Evolutionary conservation across 1,140 invertebrate genomes (phyloP).

Genomic region (Euwallacea similis): DNA sequence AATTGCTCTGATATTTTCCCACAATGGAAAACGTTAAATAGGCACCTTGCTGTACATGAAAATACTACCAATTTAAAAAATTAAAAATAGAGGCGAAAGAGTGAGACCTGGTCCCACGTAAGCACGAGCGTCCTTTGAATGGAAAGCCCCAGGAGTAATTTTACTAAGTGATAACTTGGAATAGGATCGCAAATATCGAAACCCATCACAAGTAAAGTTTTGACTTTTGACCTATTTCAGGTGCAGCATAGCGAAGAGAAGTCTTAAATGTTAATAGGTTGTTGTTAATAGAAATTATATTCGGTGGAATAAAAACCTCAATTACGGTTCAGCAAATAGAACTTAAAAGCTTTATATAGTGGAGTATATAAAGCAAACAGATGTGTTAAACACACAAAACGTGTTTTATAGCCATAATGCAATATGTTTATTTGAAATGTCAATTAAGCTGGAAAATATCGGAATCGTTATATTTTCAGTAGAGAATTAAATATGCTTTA

Average conservation of each 20-base stretch:
- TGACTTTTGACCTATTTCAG: constrained; percentile 15
- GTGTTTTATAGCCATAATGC: not conserved
- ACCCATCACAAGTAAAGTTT: constrained; percentile 8
- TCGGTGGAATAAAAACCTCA: not conserved
- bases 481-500: constrained; percentile 9
- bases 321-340: not conserved
- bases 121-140: constrained; percentile 1
- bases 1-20: too few species aligned
- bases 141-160: constrained; percentile 21
- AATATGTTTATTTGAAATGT: constrained; percentile 19
- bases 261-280: too few species aligned
- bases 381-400: not conserved
- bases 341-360: not conserved
- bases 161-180: constrained; percentile 29
- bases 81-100: not conserved
- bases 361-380: not conserved
- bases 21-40: too few species aligned
- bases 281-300: too few species aligned
- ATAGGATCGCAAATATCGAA: constrained; percentile 16
- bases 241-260: not conserved
- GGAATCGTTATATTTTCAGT: constrained; percentile 6
- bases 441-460: constrained; percentile 10
- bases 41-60: too few species aligned
- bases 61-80: too few species aligned
- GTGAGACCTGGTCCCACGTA: constrained; percentile 6